Percentiles rank a stretch among this genome's conserved stretches.
phyloP scores from a whole-genome alignment of 2,888 invertebrate genomes.

The Ferdinandea cuprea region DNA sequence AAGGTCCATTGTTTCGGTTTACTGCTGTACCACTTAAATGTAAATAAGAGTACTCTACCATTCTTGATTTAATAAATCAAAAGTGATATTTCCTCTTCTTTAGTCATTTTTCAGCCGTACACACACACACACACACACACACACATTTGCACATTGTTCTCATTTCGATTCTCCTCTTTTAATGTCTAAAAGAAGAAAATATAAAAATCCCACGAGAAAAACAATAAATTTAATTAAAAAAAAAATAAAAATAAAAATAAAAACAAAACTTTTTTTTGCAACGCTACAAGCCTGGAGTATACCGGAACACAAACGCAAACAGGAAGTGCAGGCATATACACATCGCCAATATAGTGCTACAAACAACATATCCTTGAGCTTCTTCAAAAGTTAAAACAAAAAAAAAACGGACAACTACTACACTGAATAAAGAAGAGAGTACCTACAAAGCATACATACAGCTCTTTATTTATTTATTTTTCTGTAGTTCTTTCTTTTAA shows the following conservation, averaged over 20 bases:
- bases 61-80: constrained; percentile 4
- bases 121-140: no score
- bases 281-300: constrained; percentile 18
- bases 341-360: constrained; percentile 42
- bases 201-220: constrained; percentile 55
- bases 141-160: constrained; percentile 18
- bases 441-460: constrained; percentile 51
- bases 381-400: constrained; percentile 38
- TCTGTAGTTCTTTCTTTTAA: constrained; percentile 32
- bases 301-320: constrained; percentile 66
- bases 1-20: no score
- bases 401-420: constrained; percentile 48
- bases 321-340: constrained; percentile 66
- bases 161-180: neutral
- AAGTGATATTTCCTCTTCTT: constrained; percentile 30
- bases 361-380: constrained; percentile 45
- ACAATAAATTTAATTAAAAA: constrained; percentile 65
- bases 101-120: constrained; percentile 40
- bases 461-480: constrained; percentile 54
- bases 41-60: neutral
- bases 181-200: constrained; percentile 53
- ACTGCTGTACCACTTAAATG: neutral
- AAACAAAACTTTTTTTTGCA: constrained; percentile 30
- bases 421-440: constrained; percentile 52
- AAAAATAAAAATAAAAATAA: constrained; percentile 26